Evolutionary conservation across 1,140 invertebrate genomes (phyloP), one percentile per base, ranked within the genome.

Genomic region (Zaprionus tsacasi): DNA sequence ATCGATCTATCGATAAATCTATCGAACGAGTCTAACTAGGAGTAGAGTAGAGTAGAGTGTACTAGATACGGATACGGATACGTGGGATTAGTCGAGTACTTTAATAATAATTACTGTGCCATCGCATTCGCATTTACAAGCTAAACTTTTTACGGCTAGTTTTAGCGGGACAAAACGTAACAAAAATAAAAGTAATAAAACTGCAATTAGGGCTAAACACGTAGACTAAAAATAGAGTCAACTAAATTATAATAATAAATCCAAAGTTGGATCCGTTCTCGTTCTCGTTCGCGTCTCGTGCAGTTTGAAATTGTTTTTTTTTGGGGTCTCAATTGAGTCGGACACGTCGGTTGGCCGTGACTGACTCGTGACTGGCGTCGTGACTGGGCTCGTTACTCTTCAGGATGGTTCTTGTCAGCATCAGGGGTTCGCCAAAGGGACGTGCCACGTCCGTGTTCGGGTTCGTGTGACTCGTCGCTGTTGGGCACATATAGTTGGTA

Each of bases 61-160:
- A 40, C n/a, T 1, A n/a, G 40, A 15, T 43, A 43, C 40, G 7
- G 40, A 43, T 43, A 43, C 40, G n/a, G 40, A 43, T 43, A 43
- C 6, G 21, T 21, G 21, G 40, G 68, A 75, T 71, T 79, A 86
- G 67, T 72, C 68, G 79, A 87, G 82, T 86, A 86, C 67, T 77
- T 79, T 63, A 13, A 82, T 86, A 88, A 86, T 86, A 86, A 86
- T 86, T 86, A 86, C 82, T 86, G 83, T 86, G 82, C 76, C 76
- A 63, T 74, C 59, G 69, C 40, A 70, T 73, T 56, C 10, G 52
- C 50, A 67, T 58, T 48, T 59, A 45, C 52, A 15, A 69, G 57
- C 71, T 74, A 66, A 38, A 56, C 40, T 45, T 45, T 58, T 58
- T 43, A 68, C 33, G 43, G 50, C 77, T 76, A 80, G 56, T 60